Evolutionary conservation across 2,113 vertebrate genomes (phyloP), one percentile per base, ranked within the genome.

Genomic region (Macrotis lagotis): DNA sequence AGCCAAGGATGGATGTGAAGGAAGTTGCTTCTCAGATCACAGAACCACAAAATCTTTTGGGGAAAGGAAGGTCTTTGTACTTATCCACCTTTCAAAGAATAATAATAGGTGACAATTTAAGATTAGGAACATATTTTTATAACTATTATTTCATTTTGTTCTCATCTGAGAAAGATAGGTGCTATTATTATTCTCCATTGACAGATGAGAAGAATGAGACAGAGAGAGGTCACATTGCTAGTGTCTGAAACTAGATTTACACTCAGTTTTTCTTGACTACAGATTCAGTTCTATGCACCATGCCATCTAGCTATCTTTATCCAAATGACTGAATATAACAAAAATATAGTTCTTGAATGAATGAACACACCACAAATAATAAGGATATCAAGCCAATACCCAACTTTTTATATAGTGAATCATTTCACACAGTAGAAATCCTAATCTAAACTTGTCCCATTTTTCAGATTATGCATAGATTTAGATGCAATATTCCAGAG

Each of bases 271-370:
- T 66, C 31, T 37, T 37, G 55, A 37, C 55, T 37, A 28, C 31
- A 3, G 28, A 66, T 66, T 37, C 31, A 66, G 52, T 66, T 66
- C 55, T 66, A 12, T 66, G 28, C 12, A 28, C 47, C 95, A 91
- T 89, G 66, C 37, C 48, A 51, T 89, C 91, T 94, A 93, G 47
- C 28, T 90, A 16, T 89, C 28, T 94, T 95, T 31, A 66, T 66
- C 88, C 51, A 53, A 88, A 50, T 90, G 91, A 96, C 8, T 92
- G 48, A 48, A 16, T 93, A 3, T 88, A 26, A 31, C 91, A 88
- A 91, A 22, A 28, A 47, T 25, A 92, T 0, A 14, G 50, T 47
- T 88, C 95, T 48, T 48, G 19, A 51, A 44, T 59, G 90, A 94
- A 93, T 48, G 37, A 37, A 51, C 8, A n/a, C 53, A 53, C 24